Evolutionary conservation across 2,113 vertebrate species (phyloP), one percentile per base, ranked within the genome.

Genomic region (Micromys minutus): DNA sequence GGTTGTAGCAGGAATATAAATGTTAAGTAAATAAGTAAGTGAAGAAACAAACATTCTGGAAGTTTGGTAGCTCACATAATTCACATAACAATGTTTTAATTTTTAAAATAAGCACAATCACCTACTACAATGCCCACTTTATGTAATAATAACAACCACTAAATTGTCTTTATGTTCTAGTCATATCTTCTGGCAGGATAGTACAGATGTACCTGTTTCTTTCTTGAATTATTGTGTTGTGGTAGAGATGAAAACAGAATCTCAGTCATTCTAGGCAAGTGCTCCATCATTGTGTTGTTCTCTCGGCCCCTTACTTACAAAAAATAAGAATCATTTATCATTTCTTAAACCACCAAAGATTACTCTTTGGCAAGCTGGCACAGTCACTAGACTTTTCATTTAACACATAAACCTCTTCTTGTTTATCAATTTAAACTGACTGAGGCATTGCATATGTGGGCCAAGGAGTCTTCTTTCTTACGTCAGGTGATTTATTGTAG

Each of bases 251-350:
- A 17, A 65, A 84, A 29, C 5, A 47, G 42, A 57, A 36, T 31
- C 29, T 24, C 19, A 47, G 1, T 11, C 29, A 36, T 67, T 42
- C 29, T 17, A n/a, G 34, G 84, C 45, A 76, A 77, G 57, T 4
- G 3, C 22, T 17, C 57, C 36, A 65, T 21, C 57, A 63, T 1
- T 26, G 39, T 47, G 29, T 45, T 76, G 7, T n/a, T 47, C 17
- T 24, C 75, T 1, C 17, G 59, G 47, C 2, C 16, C 11, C 55
- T n/a, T 81, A 57, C 31, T 57, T 55, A 93, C 87, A 87, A 74
- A 75, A 88, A 84, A 90, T 69, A 50, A 63, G n/a, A 26, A 47
- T 89, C 80, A 90, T 24, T 96, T 84, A 74, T 15, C 42, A 94
- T 85, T 93, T 92, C 42, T 84, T 45, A 6, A 93, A 61, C 34